phyloP scores from a whole-genome alignment of 2,797 vertebrate species.

The Alauda arvensis region DNA sequence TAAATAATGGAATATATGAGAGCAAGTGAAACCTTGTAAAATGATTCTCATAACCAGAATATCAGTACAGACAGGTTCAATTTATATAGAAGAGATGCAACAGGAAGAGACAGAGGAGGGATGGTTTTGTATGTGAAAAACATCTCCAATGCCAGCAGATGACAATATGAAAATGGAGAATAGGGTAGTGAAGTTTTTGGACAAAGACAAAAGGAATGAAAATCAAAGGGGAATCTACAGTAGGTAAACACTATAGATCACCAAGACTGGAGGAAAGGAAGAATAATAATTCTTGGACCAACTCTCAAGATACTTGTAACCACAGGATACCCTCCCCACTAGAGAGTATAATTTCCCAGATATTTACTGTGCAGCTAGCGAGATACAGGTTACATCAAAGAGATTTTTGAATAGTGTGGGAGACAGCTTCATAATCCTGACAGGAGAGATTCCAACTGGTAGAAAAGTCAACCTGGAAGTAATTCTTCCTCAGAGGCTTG shows the following conservation, averaged over 20 bases:
- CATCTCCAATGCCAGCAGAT: slow-evolving; percentile 44
- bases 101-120: slow-evolving; percentile 7
- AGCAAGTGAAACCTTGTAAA: slow-evolving; percentile 52
- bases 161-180: slow-evolving; percentile 62
- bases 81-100: slow-evolving; percentile 50
- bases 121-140: slow-evolving; percentile 49
- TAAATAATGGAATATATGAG: slow-evolving; percentile 52
- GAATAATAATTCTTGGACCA: slow-evolving; percentile 61
- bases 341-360: slow-evolving; percentile 53
- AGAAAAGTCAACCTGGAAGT: slow-evolving; percentile 65
- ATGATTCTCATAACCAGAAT: slow-evolving; percentile 61
- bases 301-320: slow-evolving; percentile 56
- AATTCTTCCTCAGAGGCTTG: slow-evolving; percentile 52
- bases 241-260: slow-evolving; percentile 55
- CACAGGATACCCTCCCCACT: slow-evolving; percentile 55
- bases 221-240: slow-evolving; percentile 63
- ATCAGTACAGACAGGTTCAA: slow-evolving; percentile 58
- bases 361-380: slow-evolving; percentile 38
- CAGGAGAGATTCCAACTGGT: slow-evolving; percentile 44
- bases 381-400: slow-evolving; percentile 61
- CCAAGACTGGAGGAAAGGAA: slow-evolving; percentile 45
- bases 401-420: slow-evolving; percentile 50
- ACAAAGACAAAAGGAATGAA: slow-evolving; percentile 62
- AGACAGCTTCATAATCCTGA: slow-evolving; percentile 56
- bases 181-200: slow-evolving; percentile 56